A percentile compares a stretch with the other conserved stretches of the same genome.
phyloP scores from a whole-genome alignment of 2,113 vertebrate species.

The Corythaixoides concolor region DNA sequence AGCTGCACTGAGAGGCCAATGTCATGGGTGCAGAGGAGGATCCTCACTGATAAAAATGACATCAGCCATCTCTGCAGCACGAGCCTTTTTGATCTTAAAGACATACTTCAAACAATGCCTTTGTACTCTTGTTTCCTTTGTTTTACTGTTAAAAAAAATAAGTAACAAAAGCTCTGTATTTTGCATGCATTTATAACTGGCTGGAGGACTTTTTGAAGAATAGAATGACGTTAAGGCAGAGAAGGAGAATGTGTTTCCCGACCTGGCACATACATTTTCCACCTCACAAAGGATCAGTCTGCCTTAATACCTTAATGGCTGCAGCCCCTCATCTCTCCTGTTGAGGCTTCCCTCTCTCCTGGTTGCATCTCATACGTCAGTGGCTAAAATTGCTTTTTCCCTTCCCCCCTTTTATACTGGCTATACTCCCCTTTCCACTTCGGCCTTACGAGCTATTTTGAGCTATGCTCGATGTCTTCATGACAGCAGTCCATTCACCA shows the following conservation, averaged over 20 bases:
- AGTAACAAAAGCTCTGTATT: neutral
- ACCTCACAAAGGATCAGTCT: neutral
- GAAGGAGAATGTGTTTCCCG: neutral
- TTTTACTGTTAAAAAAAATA: neutral
- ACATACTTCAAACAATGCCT: neutral
- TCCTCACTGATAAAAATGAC: neutral
- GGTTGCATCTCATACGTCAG: neutral
- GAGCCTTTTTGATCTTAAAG: neutral
- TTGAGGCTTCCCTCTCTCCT: neutral
- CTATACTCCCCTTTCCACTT: neutral
- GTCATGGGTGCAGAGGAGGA: neutral
- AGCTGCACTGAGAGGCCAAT: neutral
- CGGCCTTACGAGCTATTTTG: neutral
- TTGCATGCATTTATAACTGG: neutral
- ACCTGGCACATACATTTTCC: no score
- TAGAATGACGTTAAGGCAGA: neutral
- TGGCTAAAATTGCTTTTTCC: neutral
- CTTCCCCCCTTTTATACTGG: neutral
- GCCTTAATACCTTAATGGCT: neutral
- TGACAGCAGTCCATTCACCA: constrained; percentile 15
- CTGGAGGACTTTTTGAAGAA: neutral
- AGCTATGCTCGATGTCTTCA: neutral
- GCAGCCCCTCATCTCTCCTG: neutral
- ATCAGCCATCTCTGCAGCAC: neutral
- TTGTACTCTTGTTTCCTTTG: neutral